phyloP scores from a whole-genome alignment of 2,797 vertebrate species.

The Tangara arthus region DNA sequence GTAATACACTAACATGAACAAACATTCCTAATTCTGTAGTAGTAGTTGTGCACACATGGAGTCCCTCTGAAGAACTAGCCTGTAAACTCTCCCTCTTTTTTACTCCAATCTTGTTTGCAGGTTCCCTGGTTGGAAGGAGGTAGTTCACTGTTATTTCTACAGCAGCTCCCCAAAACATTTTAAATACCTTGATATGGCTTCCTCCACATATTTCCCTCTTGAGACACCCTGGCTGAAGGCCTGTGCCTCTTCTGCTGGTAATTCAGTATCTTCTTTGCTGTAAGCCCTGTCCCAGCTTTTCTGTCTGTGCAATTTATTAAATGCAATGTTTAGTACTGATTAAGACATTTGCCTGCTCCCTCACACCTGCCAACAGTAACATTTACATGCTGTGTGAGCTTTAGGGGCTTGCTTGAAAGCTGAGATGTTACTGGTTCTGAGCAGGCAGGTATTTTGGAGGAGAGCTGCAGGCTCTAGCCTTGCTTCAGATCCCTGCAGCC shows the following conservation, averaged over 20 bases:
- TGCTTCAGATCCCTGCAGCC: not conserved
- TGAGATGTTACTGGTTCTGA: not conserved
- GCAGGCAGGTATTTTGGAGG: not conserved
- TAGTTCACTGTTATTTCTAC: not conserved
- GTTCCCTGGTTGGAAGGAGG: not conserved
- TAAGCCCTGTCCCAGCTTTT: not conserved
- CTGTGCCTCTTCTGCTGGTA: not conserved
- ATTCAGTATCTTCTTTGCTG: not conserved
- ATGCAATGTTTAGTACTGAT: rapidly evolving
- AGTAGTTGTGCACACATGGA: not conserved
- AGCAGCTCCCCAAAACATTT: not conserved
- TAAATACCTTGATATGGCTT: not conserved
- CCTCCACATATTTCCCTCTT: not conserved
- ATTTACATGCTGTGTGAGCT: not conserved
- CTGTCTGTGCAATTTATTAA: not conserved
- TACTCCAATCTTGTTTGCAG: not conserved
- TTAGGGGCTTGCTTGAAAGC: not conserved
- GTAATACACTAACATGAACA: not conserved
- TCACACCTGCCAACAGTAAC: not conserved
- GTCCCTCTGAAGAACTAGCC: not conserved
- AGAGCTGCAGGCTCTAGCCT: not conserved
- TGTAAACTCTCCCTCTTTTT: not conserved
- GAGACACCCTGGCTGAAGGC: not conserved
- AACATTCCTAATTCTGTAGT: not conserved
- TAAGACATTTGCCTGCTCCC: not conserved